Conservation (phyloP, 2,113 vertebrate species). For the Geococcyx californianus region DNA sequence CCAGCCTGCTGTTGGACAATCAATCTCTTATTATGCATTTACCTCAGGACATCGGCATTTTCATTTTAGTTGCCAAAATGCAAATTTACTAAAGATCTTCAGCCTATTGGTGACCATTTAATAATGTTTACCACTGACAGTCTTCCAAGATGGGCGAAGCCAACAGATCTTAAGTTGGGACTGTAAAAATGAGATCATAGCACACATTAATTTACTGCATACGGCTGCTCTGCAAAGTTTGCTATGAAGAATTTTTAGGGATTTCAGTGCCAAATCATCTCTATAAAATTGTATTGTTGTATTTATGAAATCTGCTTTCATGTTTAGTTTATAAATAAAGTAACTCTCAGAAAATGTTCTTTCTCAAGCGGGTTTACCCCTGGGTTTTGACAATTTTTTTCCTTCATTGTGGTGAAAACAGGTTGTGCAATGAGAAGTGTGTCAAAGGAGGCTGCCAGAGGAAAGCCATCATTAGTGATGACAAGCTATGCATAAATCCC, state of each 20-base stretch:
- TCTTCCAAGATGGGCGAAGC: neutral
- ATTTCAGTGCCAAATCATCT: neutral
- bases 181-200: conserved; percentile 40
- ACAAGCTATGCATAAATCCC: neutral
- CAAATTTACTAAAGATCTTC: neutral
- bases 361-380: neutral
- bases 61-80: conserved; percentile 26
- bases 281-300: neutral
- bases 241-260: neutral
- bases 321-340: neutral
- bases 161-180: neutral
- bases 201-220: conserved; percentile 28
- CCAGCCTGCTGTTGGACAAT: neutral
- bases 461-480: neutral
- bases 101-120: neutral
- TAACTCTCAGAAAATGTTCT: neutral
- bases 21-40: neutral
- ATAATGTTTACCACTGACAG: neutral
- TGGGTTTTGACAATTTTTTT: neutral
- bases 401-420: neutral
- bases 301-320: neutral
- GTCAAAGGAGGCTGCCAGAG: neutral
- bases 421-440: neutral
- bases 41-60: neutral
- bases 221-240: neutral